Percentiles rank a stretch among this genome's conserved stretches.
Evolutionary conservation across 1,140 invertebrate genomes (phyloP).

Genomic region (Steinernema feltiae): DNA sequence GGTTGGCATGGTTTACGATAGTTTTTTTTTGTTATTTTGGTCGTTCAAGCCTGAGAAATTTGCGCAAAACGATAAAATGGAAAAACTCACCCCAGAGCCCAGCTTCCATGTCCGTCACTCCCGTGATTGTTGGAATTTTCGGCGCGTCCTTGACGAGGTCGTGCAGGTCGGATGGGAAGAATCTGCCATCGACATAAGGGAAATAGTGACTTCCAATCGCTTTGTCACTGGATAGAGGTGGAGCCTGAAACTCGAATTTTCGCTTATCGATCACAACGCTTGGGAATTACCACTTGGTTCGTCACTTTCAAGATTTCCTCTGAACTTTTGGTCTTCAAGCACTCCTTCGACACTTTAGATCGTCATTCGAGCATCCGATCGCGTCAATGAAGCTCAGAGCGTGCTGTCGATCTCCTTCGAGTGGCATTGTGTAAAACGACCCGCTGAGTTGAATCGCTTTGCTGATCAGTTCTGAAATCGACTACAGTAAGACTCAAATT

Average conservation of each 20-base stretch:
- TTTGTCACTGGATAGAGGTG: not conserved
- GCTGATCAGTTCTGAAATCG: slow-evolving; percentile 35
- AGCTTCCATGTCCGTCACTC: not conserved
- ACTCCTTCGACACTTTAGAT: not conserved
- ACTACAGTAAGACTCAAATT: too few relatives aligned
- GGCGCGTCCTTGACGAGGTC: not conserved
- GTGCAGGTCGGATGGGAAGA: not conserved
- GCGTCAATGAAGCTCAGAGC: slow-evolving; percentile 9
- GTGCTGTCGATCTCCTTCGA: not conserved
- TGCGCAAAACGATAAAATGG: not conserved
- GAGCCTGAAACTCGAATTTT: not conserved
- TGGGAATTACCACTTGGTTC: not conserved
- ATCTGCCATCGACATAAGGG: not conserved
- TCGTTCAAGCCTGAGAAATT: too few relatives aligned
- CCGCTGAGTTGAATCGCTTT: slow-evolving; percentile 36
- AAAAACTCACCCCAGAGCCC: not conserved
- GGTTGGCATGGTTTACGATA: too few relatives aligned
- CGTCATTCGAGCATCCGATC: not conserved
- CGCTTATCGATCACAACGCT: too few relatives aligned
- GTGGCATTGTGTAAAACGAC: slow-evolving; percentile 20
- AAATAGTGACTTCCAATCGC: not conserved
- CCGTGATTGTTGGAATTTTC: not conserved
- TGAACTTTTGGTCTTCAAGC: not conserved
- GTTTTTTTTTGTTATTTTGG: too few relatives aligned
- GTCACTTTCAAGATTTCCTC: not conserved